Conservation (phyloP, 2,113 vertebrate species). For the Melanerpes formicivorus region DNA sequence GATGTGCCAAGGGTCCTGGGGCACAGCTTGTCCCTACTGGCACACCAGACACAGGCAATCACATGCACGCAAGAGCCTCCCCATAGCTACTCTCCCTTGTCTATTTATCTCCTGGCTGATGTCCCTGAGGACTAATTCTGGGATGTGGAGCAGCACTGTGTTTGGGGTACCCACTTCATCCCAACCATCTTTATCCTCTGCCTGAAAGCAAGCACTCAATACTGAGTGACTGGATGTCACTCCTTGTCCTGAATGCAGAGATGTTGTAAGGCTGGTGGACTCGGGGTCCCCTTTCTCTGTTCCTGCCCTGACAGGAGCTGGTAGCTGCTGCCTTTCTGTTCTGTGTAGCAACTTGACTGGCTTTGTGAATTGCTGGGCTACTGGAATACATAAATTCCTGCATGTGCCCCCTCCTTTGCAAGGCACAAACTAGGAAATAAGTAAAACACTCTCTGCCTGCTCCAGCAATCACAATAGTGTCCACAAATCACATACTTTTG, state of each 20-base stretch:
- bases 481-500: neutral
- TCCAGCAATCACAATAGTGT: neutral
- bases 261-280: neutral
- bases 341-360: neutral
- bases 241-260: neutral
- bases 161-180: neutral
- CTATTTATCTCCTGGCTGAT: neutral
- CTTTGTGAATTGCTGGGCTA: neutral
- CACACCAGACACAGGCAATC: neutral
- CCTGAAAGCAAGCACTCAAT: neutral
- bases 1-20: neutral
- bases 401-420: neutral
- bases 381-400: neutral
- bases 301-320: neutral
- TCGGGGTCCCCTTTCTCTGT: neutral
- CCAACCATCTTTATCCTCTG: neutral
- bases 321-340: neutral
- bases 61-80: neutral
- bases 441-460: neutral
- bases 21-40: accelerated
- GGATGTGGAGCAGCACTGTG: neutral
- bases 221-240: neutral
- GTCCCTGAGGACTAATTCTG: neutral
- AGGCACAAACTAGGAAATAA: neutral
- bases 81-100: accelerated